These are phyloP conservation scores for Watsonalla cultraria DNA, from an alignment of 2,888 invertebrate genomes.

Conservation along the genomic window DNA sequence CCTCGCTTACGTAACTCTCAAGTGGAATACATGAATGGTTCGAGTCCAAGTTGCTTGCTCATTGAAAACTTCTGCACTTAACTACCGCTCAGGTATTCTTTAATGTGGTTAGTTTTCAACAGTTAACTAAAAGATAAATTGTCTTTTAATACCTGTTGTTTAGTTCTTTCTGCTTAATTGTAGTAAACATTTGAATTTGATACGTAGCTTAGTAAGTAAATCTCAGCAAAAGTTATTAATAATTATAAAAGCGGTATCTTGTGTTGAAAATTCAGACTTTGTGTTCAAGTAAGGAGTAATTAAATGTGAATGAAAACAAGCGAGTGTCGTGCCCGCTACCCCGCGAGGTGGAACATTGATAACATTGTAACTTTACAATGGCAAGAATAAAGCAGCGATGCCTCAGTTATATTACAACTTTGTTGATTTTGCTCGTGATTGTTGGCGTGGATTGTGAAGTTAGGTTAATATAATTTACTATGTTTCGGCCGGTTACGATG, in stretches of 20 bases:
- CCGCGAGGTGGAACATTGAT: constrained; percentile 25
- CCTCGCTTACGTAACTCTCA: background rate
- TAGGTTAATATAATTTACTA: constrained; percentile 2
- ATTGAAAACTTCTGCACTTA: constrained; percentile 9
- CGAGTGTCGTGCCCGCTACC: constrained; percentile 25
- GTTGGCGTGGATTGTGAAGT: constrained; percentile 16
- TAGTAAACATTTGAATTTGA: no score
- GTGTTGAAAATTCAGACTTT: constrained; percentile 17
- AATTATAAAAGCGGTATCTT: constrained; percentile 10
- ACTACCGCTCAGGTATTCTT: constrained; percentile 5
- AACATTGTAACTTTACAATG: constrained; percentile 24
- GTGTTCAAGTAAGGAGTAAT: constrained; percentile 35
- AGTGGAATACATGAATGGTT: background rate
- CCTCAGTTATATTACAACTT: constrained; percentile 8
- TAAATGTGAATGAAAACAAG: constrained; percentile 52
- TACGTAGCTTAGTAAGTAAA: no score
- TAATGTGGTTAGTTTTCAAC: no score
- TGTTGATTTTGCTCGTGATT: constrained; percentile 20
- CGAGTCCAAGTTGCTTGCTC: constrained; percentile 4
- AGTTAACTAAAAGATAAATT: no score
- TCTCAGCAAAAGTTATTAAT: constrained; percentile 13
- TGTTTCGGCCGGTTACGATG: background rate
- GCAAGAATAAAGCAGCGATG: constrained; percentile 21
- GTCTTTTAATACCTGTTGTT: no score
- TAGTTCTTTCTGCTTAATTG: no score